Conservation (phyloP, 2,113 vertebrate species). For the Nothobranchius kuhntae region DNA sequence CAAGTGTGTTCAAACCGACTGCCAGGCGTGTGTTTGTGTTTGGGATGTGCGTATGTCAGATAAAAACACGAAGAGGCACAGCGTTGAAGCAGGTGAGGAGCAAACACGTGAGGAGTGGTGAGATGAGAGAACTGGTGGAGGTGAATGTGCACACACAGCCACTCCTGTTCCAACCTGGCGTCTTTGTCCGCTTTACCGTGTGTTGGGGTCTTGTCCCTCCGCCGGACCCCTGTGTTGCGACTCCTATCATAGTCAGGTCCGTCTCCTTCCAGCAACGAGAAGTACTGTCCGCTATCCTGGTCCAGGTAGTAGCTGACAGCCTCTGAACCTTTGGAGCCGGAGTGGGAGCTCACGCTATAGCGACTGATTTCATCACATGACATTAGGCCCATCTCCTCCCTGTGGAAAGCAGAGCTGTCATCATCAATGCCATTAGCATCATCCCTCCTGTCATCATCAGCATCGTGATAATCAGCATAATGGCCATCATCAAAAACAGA, state of each 20-base stretch:
- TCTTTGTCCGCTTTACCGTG: slow-evolving; percentile 76
- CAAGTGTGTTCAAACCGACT: slow-evolving; percentile 40
- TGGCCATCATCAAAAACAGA: slow-evolving; percentile 21
- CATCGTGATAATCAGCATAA: slow-evolving; percentile 25
- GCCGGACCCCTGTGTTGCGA: slow-evolving; percentile 83
- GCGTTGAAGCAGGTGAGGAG: slow-evolving; percentile 54
- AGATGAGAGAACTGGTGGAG: slow-evolving; percentile 25
- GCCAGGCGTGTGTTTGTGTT: slow-evolving; percentile 36
- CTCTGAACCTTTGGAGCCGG: slow-evolving; percentile 84
- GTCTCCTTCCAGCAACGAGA: slow-evolving; percentile 81
- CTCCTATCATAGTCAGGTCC: slow-evolving; percentile 83
- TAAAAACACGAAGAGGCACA: slow-evolving; percentile 48
- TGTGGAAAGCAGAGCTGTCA: slow-evolving; percentile 63
- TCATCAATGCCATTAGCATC: slow-evolving; percentile 19
- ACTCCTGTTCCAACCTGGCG: background rate
- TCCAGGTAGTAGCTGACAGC: slow-evolving; percentile 86
- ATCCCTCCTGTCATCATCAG: slow-evolving; percentile 7
- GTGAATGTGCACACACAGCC: slow-evolving; percentile 18
- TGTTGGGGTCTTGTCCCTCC: slow-evolving; percentile 88
- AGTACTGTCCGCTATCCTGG: slow-evolving; percentile 86
- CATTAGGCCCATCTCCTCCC: slow-evolving; percentile 86
- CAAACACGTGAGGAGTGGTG: slow-evolving; percentile 40
- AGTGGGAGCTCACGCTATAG: slow-evolving; percentile 81
- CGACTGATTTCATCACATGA: slow-evolving; percentile 86
- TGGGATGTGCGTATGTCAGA: slow-evolving; percentile 3